phyloP scores from a whole-genome alignment of 2,888 invertebrate genomes.

The Diplazon laetatorius region DNA sequence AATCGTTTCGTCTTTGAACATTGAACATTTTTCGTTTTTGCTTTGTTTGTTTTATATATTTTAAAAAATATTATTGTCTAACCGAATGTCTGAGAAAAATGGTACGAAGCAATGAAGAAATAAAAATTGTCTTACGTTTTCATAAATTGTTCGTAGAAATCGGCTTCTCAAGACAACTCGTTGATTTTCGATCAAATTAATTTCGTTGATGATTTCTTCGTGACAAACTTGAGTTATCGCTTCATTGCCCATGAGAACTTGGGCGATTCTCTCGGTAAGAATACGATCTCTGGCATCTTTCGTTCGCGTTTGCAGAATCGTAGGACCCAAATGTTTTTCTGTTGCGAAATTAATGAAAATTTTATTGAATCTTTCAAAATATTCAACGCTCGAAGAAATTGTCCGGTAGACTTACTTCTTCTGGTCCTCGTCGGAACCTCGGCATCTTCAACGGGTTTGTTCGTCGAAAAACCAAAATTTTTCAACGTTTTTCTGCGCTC shows the following conservation, averaged over 20 bases:
- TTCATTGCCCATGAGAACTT: conserved; percentile 80
- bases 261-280: conserved; percentile 82
- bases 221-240: conserved; percentile 71
- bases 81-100: too few species aligned
- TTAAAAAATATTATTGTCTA: too few species aligned
- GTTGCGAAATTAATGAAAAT: conserved; percentile 18
- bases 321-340: conserved; percentile 73
- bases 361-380: too few species aligned
- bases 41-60: too few species aligned
- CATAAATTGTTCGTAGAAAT: conserved; percentile 70
- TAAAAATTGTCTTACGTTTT: conserved; percentile 68
- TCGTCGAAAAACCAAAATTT: conserved; percentile 77
- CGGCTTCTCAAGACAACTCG: conserved; percentile 67
- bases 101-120: not conserved
- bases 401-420: conserved; percentile 73
- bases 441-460: conserved; percentile 66
- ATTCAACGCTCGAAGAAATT: too few species aligned
- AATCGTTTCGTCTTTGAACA: conserved; percentile 71
- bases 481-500: conserved; percentile 72
- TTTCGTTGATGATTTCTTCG: conserved; percentile 39
- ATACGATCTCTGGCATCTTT: conserved; percentile 80
- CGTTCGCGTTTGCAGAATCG: conserved; percentile 79
- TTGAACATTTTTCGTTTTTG: too few species aligned
- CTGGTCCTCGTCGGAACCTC: conserved; percentile 57
- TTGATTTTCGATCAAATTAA: not conserved